phyloP scores from a whole-genome alignment of 2,113 vertebrate genomes.

The Rhineura floridana region DNA sequence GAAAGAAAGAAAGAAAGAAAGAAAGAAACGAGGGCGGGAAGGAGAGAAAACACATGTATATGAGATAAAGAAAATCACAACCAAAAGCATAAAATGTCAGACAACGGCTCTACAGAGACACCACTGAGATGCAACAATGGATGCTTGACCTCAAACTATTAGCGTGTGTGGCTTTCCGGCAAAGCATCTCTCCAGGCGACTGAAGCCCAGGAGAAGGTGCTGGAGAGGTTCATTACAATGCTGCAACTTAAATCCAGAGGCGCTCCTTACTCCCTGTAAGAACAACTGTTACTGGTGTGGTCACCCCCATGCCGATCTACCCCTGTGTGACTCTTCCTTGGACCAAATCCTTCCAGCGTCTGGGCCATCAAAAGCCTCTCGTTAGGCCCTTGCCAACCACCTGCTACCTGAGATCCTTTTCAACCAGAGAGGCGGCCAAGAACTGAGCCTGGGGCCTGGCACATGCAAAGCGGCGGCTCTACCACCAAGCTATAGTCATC shows the following conservation, averaged over 20 bases:
- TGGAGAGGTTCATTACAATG: too few species aligned
- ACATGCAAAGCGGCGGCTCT: too few species aligned
- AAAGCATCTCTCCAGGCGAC: neutral
- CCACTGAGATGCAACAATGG: too few species aligned
- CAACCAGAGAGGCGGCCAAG: too few species aligned
- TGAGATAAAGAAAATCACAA: conserved; percentile 1
- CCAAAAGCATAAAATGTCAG: neutral
- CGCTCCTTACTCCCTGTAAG: neutral
- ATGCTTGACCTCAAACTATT: neutral
- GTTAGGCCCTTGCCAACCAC: neutral
- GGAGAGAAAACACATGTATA: neutral
- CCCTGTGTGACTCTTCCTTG: neutral
- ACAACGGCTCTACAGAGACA: too few species aligned
- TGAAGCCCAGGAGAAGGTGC: neutral
- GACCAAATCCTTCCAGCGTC: neutral
- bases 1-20: conserved; percentile 72
- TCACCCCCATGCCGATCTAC: neutral
- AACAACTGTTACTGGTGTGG: neutral
- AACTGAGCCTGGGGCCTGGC: too few species aligned
- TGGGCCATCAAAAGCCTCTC: too few species aligned
- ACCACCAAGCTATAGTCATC: neutral
- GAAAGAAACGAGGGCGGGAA: neutral
- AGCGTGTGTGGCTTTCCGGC: neutral
- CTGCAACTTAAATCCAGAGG: neutral
- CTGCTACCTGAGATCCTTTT: neutral